Evolutionary conservation across 2,888 invertebrate species (phyloP), one percentile per base, ranked within the genome.

Genomic region (Sicus ferrugineus): DNA sequence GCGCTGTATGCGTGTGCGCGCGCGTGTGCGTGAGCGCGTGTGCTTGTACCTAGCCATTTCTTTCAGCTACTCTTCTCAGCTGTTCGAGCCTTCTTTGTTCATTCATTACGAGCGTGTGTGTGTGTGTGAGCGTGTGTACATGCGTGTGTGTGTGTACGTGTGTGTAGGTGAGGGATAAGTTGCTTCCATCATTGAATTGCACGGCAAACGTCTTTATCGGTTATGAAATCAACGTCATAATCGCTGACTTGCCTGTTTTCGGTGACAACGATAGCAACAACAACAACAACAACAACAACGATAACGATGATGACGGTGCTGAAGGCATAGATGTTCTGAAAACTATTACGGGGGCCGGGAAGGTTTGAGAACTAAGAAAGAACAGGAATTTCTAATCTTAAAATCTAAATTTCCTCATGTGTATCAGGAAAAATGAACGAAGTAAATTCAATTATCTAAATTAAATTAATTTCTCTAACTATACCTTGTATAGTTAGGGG

Each of bases 151-250:
- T 38, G 67, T 2, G 42, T 42, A n/a, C 11, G 42, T n/a, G 16
- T 9, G 42, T 0, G 14, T 42, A 14, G 4, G n/a, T n/a, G 42
- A n/a, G 52, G 9, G 11, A 52, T 56, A 56, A 28, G 58, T 59
- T 59, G n/a, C 34, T 59, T 14, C 9, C 21, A 31, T 59, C 58
- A 34, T 59, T 30, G 19, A 59, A 59, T 59, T 59, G 58, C 31
- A 59, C 31, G 31, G n/a, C n/a, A 56, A 59, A 59, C 19, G 34
- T 63, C 30, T 58, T 66, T 58, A 58, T 30, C 56, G 56, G 56
- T 66, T 66, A 58, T 58, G 66, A 66, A 58, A 66, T 56, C 58
- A 66, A 50, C 26, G 48, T 63, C 64, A 52, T 31, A 31, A 30
- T 63, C 64, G 19, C 54, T 54, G 26, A 16, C 11, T 3, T 28